phyloP scores from a whole-genome alignment of 2,888 invertebrate genomes.

The Scaptomyza flava region DNA sequence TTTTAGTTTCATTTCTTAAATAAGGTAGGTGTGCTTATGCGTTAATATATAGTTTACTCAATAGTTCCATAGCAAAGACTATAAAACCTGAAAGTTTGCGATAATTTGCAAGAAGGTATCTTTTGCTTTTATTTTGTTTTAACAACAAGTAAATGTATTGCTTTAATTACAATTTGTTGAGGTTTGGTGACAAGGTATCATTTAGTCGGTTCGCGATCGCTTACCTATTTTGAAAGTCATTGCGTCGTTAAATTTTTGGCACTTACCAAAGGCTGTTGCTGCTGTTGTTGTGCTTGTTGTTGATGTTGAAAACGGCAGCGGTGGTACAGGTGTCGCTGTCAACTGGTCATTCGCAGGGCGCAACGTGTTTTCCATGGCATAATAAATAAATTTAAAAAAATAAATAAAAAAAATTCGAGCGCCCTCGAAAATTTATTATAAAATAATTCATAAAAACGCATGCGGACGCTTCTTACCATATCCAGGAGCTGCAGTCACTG shows the following conservation, averaged over 20 bases:
- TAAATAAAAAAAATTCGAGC: conserved; percentile 4
- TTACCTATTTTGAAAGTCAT: conserved; percentile 38
- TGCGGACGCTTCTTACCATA: conserved; percentile 44
- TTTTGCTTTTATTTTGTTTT: too few species aligned
- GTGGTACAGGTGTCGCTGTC: conserved; percentile 42
- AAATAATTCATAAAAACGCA: conserved; percentile 78
- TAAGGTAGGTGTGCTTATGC: too few species aligned
- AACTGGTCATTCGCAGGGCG: conserved; percentile 41
- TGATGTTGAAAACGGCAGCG: conserved; percentile 4
- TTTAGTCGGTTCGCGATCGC: background rate
- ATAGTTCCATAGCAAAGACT: background rate
- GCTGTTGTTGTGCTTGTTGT: background rate
- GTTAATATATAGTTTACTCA: too few species aligned
- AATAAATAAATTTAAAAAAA: conserved; percentile 21
- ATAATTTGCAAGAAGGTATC: too few species aligned
- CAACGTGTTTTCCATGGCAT: conserved; percentile 50
- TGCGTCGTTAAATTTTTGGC: conserved; percentile 65
- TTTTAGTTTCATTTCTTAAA: too few species aligned
- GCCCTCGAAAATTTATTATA: conserved; percentile 64
- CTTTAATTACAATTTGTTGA: too few species aligned
- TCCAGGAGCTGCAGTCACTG: conserved; percentile 16
- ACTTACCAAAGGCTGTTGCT: conserved; percentile 21
- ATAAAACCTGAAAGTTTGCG: background rate
- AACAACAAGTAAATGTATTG: too few species aligned
- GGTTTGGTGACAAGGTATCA: background rate